Evolutionary conservation across 2,888 invertebrate species (phyloP).

Genomic region (Uropetala carovei): DNA sequence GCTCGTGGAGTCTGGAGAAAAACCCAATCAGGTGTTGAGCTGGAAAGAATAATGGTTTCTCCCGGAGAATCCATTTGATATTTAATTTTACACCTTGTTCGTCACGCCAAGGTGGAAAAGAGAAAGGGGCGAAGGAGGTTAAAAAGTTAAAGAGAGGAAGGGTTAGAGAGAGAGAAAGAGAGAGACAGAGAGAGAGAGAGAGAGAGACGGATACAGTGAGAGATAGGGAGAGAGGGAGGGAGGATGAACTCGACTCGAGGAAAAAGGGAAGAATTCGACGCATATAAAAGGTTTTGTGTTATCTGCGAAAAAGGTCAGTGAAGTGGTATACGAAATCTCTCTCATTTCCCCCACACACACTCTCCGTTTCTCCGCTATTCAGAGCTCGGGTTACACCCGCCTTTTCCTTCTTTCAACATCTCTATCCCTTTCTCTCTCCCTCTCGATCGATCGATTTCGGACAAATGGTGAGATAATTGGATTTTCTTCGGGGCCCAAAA

Average conservation of each 20-base stretch:
- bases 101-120: not conserved
- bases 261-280: not conserved
- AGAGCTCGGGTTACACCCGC: not conserved
- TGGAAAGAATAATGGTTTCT: slow-evolving; percentile 30
- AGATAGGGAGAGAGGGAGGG: not conserved
- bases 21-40: slow-evolving; percentile 45
- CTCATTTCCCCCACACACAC: not conserved
- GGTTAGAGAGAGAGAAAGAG: not conserved
- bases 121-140: not conserved
- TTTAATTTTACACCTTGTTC: slow-evolving; percentile 46
- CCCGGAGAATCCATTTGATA: slow-evolving; percentile 1
- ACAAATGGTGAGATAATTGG: not conserved
- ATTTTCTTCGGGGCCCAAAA: not conserved
- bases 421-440: not conserved
- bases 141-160: not conserved
- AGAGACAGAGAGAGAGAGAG: not conserved
- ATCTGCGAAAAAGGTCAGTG: not conserved
- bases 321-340: not conserved
- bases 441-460: not conserved
- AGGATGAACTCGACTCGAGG: not conserved
- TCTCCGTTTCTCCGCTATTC: not conserved
- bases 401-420: not conserved
- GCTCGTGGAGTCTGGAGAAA: slow-evolving; percentile 12
- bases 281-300: not conserved
- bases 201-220: not conserved